Evolutionary conservation across 2,113 vertebrate genomes (phyloP).

Genomic region (Notechis scutatus): DNA sequence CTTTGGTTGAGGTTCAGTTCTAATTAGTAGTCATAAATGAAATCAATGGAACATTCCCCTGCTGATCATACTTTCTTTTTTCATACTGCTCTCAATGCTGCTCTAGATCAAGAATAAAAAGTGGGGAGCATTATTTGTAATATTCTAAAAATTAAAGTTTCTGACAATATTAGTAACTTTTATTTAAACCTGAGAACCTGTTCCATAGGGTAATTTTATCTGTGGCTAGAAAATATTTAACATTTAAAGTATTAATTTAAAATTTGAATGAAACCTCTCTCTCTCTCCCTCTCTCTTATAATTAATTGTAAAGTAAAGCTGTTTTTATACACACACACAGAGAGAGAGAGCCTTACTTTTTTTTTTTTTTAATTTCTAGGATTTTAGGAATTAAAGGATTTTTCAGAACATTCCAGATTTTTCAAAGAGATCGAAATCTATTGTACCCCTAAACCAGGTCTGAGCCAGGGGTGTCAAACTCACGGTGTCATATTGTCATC

Average conservation of each 20-base stretch:
- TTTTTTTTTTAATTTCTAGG: background rate
- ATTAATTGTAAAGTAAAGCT: too few relatives aligned
- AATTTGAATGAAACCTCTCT: background rate
- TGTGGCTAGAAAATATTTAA: background rate
- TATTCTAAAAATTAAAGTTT: background rate
- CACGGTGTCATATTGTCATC: too few relatives aligned
- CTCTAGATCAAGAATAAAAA: constrained; percentile 2
- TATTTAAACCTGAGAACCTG: background rate
- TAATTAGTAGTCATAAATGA: constrained; percentile 43
- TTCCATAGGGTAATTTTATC: background rate
- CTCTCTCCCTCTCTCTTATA: background rate
- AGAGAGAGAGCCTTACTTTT: background rate
- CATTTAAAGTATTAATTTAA: background rate
- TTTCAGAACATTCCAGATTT: background rate
- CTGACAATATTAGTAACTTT: background rate
- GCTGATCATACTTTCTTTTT: background rate
- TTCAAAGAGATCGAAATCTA: background rate
- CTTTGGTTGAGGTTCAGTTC: constrained; percentile 28
- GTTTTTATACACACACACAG: too few relatives aligned
- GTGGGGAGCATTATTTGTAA: background rate
- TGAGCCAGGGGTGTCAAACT: background rate
- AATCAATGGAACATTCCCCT: constrained; percentile 41
- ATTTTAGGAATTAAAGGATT: background rate
- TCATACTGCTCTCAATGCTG: constrained; percentile 16
- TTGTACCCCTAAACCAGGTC: background rate